Base-by-base conservation (phyloP, 2,888 invertebrate species). In the Nebria brevicollis region DNA sequence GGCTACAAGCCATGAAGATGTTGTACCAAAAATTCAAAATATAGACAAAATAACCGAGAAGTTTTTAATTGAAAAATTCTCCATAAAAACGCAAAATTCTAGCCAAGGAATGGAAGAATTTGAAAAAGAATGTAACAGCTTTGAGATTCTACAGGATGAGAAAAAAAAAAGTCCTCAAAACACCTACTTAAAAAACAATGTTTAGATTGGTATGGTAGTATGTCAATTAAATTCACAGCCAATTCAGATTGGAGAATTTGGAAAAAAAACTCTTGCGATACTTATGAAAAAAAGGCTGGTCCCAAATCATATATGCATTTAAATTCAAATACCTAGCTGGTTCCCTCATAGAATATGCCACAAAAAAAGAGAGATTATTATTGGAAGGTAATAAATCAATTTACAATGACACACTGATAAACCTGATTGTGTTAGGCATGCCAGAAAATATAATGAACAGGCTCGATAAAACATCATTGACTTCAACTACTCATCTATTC, bases 211-310 rank as follows among this genome's bases (percentile, higher is more conserved):
- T 83, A 82, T 75, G 68, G 72, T n/a, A n/a, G n/a, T n/a, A n/a
- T n/a, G n/a, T n/a, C n/a, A n/a, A n/a, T n/a, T n/a, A n/a, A n/a
- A n/a, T 43, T 82, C 41, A 82, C 78, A 74, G 66, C 73, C 11
- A 54, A 81, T 42, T 82, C 81, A 42, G 73, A 73, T 42, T 83
- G 83, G 83, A 68, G 41, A 66, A 75, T 20, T 54, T 82, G 82
- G 78, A 83, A 83, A 72, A 76, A 81, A 72, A 81, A 82, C 73
- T 83, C 82, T 75, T 72, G 66, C 34, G 82, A 81, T 34, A 82
- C 81, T 1, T 83, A 77, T 54, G 83, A 68, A 54, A 82, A 81
- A 82, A 81, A 82, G 83, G 83, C 75, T 83, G 81, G 81, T 68
- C 66, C 15, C 83, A 68, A 77, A 54, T 83, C 25, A 81, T 72